phyloP scores from a whole-genome alignment of 2,797 vertebrate genomes.

The Sebastiscus tertius region DNA sequence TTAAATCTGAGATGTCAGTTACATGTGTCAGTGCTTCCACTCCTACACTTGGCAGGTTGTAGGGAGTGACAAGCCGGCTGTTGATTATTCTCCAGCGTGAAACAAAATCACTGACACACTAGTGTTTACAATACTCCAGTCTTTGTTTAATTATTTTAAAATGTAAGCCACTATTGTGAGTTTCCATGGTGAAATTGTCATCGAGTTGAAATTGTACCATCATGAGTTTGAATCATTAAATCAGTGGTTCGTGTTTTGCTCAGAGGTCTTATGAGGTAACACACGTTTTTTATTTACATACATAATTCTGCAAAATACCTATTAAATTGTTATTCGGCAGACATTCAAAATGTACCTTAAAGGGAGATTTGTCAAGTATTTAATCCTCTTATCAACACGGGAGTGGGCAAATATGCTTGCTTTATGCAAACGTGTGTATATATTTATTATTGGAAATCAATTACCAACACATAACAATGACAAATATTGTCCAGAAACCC shows the following conservation, averaged over 20 bases:
- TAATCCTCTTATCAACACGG: too few species aligned
- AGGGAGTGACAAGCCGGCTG: constrained; percentile 72
- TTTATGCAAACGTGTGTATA: too few species aligned
- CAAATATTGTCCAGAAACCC: too few species aligned
- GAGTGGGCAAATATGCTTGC: too few species aligned
- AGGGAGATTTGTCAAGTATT: too few species aligned
- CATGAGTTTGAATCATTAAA: background rate
- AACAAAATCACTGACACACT: constrained; percentile 56
- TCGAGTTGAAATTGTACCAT: background rate
- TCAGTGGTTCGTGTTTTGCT: background rate
- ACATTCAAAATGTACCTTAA: too few species aligned
- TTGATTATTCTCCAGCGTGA: constrained; percentile 74
- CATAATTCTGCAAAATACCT: background rate
- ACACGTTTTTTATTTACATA: background rate
- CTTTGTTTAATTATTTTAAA: constrained; percentile 47
- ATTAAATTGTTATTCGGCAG: background rate
- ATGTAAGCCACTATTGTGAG: background rate
- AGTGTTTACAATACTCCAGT: constrained; percentile 31
- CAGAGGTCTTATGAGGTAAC: background rate
- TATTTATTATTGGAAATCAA: too few species aligned
- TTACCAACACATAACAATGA: too few species aligned
- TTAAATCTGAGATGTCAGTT: constrained; percentile 85
- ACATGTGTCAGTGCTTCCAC: constrained; percentile 76
- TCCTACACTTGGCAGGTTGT: constrained; percentile 73
- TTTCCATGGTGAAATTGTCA: constrained; percentile 15